phyloP scores from a whole-genome alignment of 92 coral and sea anemone species.

The Phenganax marumi region DNA sequence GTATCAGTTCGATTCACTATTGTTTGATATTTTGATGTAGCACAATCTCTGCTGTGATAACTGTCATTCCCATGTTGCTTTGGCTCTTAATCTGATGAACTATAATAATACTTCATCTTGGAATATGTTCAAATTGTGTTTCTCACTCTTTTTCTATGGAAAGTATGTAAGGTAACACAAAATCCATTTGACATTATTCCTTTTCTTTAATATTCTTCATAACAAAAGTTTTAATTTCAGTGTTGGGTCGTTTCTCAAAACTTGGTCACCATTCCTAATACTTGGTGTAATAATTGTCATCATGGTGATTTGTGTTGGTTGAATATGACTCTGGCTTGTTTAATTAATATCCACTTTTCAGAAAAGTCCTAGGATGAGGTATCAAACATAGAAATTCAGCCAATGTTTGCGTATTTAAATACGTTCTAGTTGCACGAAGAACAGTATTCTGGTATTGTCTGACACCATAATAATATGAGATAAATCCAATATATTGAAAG shows the following conservation, averaged over 20 bases:
- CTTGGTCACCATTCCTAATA: slow-evolving; percentile 85
- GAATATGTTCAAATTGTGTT: slow-evolving; percentile 86
- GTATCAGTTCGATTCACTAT: neutral
- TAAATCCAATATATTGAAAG: neutral
- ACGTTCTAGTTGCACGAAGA: too few species aligned
- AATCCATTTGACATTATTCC: too few species aligned
- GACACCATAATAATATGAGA: neutral
- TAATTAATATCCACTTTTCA: too few species aligned
- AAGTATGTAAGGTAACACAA: slow-evolving; percentile 77
- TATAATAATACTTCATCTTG: slow-evolving; percentile 77
- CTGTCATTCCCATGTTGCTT: slow-evolving; percentile 98
- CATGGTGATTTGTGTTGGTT: slow-evolving; percentile 48
- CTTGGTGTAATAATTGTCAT: slow-evolving; percentile 59
- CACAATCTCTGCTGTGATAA: slow-evolving; percentile 96
- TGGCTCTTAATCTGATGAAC: slow-evolving; percentile 88
- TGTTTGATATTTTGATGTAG: slow-evolving; percentile 33
- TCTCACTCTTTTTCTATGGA: slow-evolving; percentile 70
- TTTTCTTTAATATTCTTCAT: neutral
- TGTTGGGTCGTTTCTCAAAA: slow-evolving; percentile 76
- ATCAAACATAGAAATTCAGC: too few species aligned
- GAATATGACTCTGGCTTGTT: neutral
- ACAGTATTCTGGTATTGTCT: too few species aligned
- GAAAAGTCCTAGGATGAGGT: too few species aligned
- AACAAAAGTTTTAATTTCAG: slow-evolving; percentile 49
- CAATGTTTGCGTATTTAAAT: too few species aligned